A percentile compares a stretch with the other conserved stretches of the same genome.
Evolutionary conservation across 1,140 invertebrate genomes (phyloP).

Genomic region (Halesus radiatus): DNA sequence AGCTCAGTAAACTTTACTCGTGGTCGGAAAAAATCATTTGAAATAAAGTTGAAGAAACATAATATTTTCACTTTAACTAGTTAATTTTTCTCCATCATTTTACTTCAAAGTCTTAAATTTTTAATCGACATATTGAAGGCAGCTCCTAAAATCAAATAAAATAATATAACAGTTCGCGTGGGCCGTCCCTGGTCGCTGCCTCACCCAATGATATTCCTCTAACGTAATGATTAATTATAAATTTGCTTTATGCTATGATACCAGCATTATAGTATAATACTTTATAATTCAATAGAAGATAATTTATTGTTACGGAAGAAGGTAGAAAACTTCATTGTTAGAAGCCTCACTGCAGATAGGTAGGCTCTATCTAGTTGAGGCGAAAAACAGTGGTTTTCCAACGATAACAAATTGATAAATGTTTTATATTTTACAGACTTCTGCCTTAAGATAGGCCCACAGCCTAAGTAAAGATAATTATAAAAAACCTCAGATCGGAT

Average conservation of each 20-base stretch:
- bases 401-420: too few species aligned
- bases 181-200: constrained; percentile 17
- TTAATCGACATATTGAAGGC: too few species aligned
- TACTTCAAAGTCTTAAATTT: too few species aligned
- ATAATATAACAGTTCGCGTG: background rate
- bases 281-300: constrained; percentile 53
- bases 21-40: too few species aligned
- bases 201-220: constrained; percentile 38
- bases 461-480: too few species aligned
- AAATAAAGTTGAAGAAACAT: too few species aligned
- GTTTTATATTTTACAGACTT: too few species aligned
- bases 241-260: constrained; percentile 55
- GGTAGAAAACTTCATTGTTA: constrained; percentile 30
- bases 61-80: too few species aligned
- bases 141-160: background rate
- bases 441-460: too few species aligned
- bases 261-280: constrained; percentile 55
- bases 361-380: background rate
- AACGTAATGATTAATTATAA: constrained; percentile 55
- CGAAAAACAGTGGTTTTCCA: constrained; percentile 6
- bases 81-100: too few species aligned
- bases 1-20: too few species aligned
- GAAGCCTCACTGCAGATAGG: constrained; percentile 6
- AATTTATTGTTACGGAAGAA: constrained; percentile 54
- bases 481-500: too few species aligned